Evolutionary conservation across 64 coral and sea anemone species (phyloP), one percentile per base, ranked within the genome.

Genomic region (Pocillopora damicornis): DNA sequence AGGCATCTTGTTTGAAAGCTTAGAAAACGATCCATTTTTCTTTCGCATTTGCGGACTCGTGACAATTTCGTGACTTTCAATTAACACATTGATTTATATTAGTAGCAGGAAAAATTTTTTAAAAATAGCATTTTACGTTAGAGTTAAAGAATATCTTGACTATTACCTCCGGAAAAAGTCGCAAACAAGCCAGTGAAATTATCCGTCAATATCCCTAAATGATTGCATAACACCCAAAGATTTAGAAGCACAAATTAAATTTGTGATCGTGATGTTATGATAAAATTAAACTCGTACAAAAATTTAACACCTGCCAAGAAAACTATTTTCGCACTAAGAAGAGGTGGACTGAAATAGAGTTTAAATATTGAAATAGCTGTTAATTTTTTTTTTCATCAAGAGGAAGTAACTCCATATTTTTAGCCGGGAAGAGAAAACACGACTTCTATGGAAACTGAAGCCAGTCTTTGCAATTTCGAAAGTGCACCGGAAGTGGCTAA

Each of bases 111-210:
- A 22, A 8, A 58, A 56, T 59, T 0, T 15, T 58, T 65, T 85
- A 85, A 85, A 85, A 58, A 25, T 85, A 72, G 81, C 13, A 85
- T 13, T 34, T 72, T 57, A 85, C 81, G 81, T 72, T 8, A 11
- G 3, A 26, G 13, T 17, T 58, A 58, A 72, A 58, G 80, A 83
- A 83, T 18, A 67, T n/a, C 7, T 71, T 23, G 67, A 23, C 23
- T 68, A 71, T n/a, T 71, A 30, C 67, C n/a, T 30, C 67, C 67
- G 67, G 67, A 71, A 71, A 11, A 71, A 11, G 67, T 23, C 17
- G 64, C 22, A 20, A 7, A 67, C 16, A 67, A 71, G 67, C 67
- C 20, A 71, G 67, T 71, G 11, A 71, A 23, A 71, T 30, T 71
- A 68, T 22, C 18, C 23, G 22, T 67, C 25, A 71, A 11, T 71